Evolutionary conservation across 2,888 invertebrate species (phyloP).

Genomic region (Hirtodrosophila alboralis): DNA sequence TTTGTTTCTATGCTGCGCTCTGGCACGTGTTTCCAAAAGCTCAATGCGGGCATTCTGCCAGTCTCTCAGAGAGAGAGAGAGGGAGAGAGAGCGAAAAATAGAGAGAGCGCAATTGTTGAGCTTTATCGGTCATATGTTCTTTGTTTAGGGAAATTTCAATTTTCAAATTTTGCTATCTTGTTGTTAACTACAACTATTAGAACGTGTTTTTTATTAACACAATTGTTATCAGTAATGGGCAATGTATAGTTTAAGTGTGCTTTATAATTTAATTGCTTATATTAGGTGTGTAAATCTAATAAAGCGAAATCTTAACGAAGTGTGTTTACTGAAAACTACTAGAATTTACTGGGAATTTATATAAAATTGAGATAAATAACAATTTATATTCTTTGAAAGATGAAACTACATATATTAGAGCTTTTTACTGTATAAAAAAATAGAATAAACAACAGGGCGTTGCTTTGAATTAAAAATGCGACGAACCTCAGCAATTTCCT

Average conservation of each 20-base stretch:
- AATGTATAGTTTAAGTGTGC: conserved; percentile 5
- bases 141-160: conserved; percentile 72
- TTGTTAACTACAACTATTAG: no score
- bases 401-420: conserved; percentile 33
- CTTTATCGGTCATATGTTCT: conserved; percentile 56
- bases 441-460: not conserved
- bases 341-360: not conserved
- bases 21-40: conserved; percentile 30
- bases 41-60: no score
- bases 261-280: conserved; percentile 12
- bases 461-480: conserved; percentile 18
- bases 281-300: conserved; percentile 24
- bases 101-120: no score
- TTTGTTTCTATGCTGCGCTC: conserved; percentile 8
- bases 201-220: not conserved
- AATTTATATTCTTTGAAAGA: conserved; percentile 35
- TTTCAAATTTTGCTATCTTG: conserved; percentile 40
- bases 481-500: conserved; percentile 13
- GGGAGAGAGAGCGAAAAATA: no score
- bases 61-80: no score
- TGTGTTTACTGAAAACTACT: conserved; percentile 2
- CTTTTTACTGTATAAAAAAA: no score
- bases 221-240: conserved; percentile 19
- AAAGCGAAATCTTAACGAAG: conserved; percentile 35
- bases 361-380: conserved; percentile 6